These are phyloP conservation scores for Timandra comae DNA, from an alignment of 2,888 invertebrate species.

Conservation along the genomic window DNA sequence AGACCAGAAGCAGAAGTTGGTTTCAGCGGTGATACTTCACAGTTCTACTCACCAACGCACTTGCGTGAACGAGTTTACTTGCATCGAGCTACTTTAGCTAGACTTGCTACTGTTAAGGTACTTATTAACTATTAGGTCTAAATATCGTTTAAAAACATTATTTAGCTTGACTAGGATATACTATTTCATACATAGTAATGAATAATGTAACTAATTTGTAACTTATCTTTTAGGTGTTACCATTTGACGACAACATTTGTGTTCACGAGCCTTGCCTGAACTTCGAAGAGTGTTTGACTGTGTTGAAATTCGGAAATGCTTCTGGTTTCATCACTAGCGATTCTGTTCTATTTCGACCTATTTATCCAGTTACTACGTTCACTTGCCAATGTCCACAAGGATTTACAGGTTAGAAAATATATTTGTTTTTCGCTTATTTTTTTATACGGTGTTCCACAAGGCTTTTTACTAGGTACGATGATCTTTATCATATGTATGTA, in stretches of 20 bases:
- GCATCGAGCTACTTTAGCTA: conserved; percentile 89
- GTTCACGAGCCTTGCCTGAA: conserved; percentile 96
- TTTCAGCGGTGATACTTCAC: conserved; percentile 77
- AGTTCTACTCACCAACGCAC: conserved; percentile 91
- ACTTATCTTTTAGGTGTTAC: conserved; percentile 81
- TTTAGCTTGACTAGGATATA: too few species aligned
- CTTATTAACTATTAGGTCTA: not conserved
- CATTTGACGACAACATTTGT: conserved; percentile 97
- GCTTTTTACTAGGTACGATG: conserved; percentile 3
- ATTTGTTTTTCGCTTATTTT: too few species aligned
- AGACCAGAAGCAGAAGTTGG: conserved; percentile 83
- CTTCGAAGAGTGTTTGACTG: conserved; percentile 93
- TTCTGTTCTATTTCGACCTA: conserved; percentile 93
- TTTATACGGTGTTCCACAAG: conserved; percentile 8
- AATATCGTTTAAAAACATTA: conserved; percentile 4
- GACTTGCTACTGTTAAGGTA: conserved; percentile 90
- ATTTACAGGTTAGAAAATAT: conserved; percentile 81
- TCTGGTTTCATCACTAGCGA: conserved; percentile 92
- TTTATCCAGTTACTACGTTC: conserved; percentile 95
- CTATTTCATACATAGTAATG: too few species aligned
- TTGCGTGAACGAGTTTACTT: conserved; percentile 96
- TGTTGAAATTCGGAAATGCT: conserved; percentile 94
- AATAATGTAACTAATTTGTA: too few species aligned
- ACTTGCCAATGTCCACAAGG: conserved; percentile 94
- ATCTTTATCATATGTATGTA: not conserved